Evolutionary conservation across 2,888 invertebrate species (phyloP), one percentile per base, ranked within the genome.

Genomic region (Microctonus aethiopoides): DNA sequence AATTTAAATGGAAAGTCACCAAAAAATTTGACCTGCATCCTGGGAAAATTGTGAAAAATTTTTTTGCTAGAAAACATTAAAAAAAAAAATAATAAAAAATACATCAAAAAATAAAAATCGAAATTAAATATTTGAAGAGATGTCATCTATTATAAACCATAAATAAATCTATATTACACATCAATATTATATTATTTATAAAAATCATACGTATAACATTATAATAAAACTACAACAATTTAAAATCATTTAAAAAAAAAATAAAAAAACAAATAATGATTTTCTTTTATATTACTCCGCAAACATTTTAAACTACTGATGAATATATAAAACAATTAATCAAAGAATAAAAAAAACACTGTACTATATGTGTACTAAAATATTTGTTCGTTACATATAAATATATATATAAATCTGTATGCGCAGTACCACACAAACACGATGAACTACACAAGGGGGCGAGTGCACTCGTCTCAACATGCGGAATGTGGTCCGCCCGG

Each of bases 401-500:
- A n/a, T 29, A 36, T 54, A 64, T 41, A 61, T 32, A 54, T 39
- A 16, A 16, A 46, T 39, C 2, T 39, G 13, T 39, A 39, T 39
- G 2, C n/a, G 5, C n/a, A n/a, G 36, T 24, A 39, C 24, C 16
- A 57, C n/a, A 36, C 51, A 51, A 32, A 65, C 26, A n/a, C 54
- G 56, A 39, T 56, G 56, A 56, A 54, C 16, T 46, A 46, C 57
- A 63, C 36, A 26, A 65, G 66, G 68, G 66, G 67, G 22, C 39
- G 75, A 73, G 77, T 73, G 78, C 80, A 77, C 79, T 78, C 80
- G 78, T 80, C 82, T 79, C 78, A 80, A 83, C 56, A 65, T 65
- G 46, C 46, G 86, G 85, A 86, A 86, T 86, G 86, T 83, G 84
- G 84, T 83, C 84, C 79, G 83, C 80, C 79, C 76, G 78, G 78